These are phyloP conservation scores for Copidosoma aretas DNA, from an alignment of 2,888 invertebrate genomes.

Conservation along the genomic window DNA sequence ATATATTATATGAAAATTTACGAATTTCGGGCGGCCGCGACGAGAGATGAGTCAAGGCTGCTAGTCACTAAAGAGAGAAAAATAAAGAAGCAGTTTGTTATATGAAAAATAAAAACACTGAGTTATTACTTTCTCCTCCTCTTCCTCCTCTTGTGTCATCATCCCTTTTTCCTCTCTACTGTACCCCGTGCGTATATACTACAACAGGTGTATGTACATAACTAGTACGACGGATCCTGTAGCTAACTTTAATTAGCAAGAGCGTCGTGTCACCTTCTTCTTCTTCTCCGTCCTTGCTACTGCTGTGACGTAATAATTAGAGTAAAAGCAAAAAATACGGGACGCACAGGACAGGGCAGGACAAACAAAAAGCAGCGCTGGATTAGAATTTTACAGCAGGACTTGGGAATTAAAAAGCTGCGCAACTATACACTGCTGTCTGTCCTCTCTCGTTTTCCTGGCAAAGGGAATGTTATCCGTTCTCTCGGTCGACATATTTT, in stretches of 20 bases:
- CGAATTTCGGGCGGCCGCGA: constrained; percentile 13
- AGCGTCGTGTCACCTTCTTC: not conserved
- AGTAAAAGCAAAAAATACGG: constrained; percentile 8
- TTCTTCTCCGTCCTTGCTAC: not conserved
- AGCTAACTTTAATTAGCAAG: constrained; percentile 14
- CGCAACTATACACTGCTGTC: not conserved
- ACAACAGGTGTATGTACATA: too few relatives aligned
- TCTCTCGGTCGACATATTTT: too few relatives aligned
- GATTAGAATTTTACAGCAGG: not conserved
- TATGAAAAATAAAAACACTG: constrained; percentile 27
- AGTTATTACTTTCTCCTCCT: constrained; percentile 8
- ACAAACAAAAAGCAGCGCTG: constrained; percentile 2
- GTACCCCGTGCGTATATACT: too few relatives aligned
- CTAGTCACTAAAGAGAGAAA: constrained; percentile 35
- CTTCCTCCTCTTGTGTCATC: not conserved
- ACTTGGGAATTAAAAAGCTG: not conserved
- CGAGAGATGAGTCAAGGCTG: constrained; percentile 11
- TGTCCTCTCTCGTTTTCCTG: not conserved
- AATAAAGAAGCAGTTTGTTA: constrained; percentile 38
- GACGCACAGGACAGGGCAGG: not conserved
- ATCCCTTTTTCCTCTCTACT: not conserved
- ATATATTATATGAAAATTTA: not conserved
- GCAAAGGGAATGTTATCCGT: not conserved
- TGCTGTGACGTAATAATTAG: constrained; percentile 13
- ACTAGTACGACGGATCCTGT: not conserved